phyloP scores from a whole-genome alignment of 2,888 invertebrate species.

The Melieria picta region DNA sequence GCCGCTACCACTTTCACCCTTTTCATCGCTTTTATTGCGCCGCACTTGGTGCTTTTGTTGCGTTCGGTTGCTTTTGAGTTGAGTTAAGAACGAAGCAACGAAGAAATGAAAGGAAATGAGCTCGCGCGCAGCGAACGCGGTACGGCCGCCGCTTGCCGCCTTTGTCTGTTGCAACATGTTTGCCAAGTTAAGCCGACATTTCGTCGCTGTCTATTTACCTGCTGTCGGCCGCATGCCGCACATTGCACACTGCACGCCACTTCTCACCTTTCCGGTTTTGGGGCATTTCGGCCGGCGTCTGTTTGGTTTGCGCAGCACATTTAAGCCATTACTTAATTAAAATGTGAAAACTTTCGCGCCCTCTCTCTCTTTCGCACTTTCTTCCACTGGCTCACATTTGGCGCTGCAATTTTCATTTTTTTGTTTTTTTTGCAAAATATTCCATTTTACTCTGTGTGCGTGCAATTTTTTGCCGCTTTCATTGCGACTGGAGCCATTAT shows the following conservation, averaged over 20 bases:
- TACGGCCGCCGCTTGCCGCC: neutral
- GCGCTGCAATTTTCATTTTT: neutral
- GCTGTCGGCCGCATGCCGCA: neutral
- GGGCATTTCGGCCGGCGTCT: neutral
- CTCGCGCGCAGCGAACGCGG: too few species aligned
- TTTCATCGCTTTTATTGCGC: neutral
- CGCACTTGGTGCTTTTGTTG: neutral
- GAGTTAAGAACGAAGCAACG: too few species aligned
- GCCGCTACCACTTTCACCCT: neutral
- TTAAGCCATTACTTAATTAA: conserved; percentile 28
- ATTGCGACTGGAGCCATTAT: too few species aligned
- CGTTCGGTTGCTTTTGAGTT: neutral
- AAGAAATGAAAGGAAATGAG: too few species aligned
- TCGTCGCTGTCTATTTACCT: neutral
- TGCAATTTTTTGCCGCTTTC: too few species aligned
- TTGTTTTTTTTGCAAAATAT: too few species aligned
- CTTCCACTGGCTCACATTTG: neutral
- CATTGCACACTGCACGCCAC: neutral
- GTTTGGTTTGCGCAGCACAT: neutral
- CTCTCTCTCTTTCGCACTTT: neutral
- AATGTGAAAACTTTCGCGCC: conserved; percentile 8
- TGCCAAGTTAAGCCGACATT: neutral
- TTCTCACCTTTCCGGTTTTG: neutral
- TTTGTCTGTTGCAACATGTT: neutral
- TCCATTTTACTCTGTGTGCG: too few species aligned